phyloP scores from a whole-genome alignment of 2,888 invertebrate genomes.

The Callyntrura guangdongensis region DNA sequence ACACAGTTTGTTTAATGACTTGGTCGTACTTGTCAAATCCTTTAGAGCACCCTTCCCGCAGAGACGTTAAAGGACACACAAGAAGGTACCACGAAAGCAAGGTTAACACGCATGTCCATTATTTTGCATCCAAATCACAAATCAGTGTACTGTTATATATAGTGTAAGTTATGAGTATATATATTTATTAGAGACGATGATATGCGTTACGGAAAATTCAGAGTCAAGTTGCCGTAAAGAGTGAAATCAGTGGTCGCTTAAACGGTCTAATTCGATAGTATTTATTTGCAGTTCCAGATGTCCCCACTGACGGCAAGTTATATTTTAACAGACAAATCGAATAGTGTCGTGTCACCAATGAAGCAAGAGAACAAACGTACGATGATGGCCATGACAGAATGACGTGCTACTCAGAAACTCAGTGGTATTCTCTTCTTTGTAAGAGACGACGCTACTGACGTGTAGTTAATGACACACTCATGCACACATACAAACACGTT shows the following conservation, averaged over 20 bases:
- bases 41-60: neutral
- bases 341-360: conserved; percentile 16
- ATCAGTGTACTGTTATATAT: no score
- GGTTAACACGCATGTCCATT: conserved; percentile 7
- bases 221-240: neutral
- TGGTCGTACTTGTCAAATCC: neutral
- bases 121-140: no score
- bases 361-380: neutral
- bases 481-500: neutral
- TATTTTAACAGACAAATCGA: conserved; percentile 11
- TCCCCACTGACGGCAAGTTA: conserved; percentile 12
- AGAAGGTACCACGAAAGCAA: neutral
- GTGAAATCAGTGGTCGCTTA: no score
- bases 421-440: conserved; percentile 18
- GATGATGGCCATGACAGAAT: conserved; percentile 7
- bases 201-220: conserved; percentile 39
- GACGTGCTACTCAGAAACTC: neutral
- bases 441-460: conserved; percentile 22
- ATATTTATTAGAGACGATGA: conserved; percentile 33
- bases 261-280: neutral
- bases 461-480: conserved; percentile 24
- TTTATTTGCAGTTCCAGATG: neutral
- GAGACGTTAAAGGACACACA: conserved; percentile 39
- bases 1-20: neutral
- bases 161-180: no score